Conservation (phyloP, 1,140 invertebrate species). For the Eurosta solidaginis region DNA sequence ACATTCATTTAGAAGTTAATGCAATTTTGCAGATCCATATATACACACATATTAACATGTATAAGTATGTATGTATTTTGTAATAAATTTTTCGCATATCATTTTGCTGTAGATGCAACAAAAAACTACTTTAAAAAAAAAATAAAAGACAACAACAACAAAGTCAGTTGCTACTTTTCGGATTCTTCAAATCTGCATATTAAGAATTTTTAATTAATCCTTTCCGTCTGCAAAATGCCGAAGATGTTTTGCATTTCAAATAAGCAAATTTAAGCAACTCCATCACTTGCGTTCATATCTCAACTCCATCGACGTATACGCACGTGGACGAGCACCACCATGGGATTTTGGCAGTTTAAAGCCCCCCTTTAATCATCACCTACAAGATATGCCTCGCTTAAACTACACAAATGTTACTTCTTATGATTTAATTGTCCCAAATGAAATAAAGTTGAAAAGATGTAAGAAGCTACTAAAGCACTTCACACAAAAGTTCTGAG, state of each 20-base stretch:
- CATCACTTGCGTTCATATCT: not conserved
- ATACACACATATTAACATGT: too few relatives aligned
- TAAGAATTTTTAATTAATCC: conserved; percentile 56
- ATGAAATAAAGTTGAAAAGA: conserved; percentile 4
- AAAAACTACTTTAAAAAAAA: not conserved
- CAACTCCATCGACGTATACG: not conserved
- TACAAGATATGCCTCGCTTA: not conserved
- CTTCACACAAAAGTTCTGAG: too few relatives aligned
- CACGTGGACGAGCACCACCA: not conserved
- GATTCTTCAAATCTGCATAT: conserved; percentile 19
- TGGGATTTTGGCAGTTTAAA: too few relatives aligned
- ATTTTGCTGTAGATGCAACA: too few relatives aligned
- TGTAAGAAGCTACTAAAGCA: not conserved
- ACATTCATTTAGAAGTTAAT: too few relatives aligned
- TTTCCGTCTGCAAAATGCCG: conserved; percentile 39
- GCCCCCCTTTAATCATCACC: not conserved
- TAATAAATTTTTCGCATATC: too few relatives aligned
- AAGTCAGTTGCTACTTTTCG: not conserved
- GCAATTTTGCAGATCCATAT: too few relatives aligned
- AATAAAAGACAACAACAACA: not conserved
- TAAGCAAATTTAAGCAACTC: conserved; percentile 38
- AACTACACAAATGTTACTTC: not conserved
- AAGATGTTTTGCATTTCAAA: conserved; percentile 54
- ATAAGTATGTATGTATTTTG: too few relatives aligned
- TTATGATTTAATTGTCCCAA: conserved; percentile 26